These are phyloP conservation scores for Columbina picui DNA, from an alignment of 2,113 vertebrate species.

Conservation along the genomic window DNA sequence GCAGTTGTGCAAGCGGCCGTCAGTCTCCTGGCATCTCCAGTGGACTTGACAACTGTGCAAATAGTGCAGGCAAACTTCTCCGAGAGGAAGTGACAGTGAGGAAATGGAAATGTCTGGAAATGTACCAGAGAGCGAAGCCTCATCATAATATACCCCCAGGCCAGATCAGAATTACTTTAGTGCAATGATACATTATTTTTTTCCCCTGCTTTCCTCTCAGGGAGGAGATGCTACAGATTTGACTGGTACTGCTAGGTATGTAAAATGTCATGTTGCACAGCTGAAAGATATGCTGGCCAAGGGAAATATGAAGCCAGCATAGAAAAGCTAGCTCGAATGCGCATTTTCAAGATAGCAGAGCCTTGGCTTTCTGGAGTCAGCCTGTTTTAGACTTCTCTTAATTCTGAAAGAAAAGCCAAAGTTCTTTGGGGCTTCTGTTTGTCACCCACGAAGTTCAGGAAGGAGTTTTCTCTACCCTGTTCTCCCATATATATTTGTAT, in stretches of 20 bases:
- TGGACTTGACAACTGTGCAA: slow-evolving; percentile 41
- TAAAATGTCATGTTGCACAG: background rate
- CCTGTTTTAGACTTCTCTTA: background rate
- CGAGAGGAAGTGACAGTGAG: slow-evolving; percentile 51
- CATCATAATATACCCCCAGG: slow-evolving; percentile 24
- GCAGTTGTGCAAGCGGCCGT: background rate
- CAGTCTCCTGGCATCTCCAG: background rate
- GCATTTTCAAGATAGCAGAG: background rate
- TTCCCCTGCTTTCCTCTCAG: background rate
- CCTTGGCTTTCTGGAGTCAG: background rate
- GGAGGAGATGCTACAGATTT: background rate
- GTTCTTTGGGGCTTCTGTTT: background rate
- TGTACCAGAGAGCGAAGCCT: slow-evolving; percentile 29
- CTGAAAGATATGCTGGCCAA: background rate
- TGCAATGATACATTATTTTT: background rate
- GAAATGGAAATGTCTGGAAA: slow-evolving; percentile 62
- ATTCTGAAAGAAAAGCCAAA: background rate
- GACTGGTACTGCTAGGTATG: background rate
- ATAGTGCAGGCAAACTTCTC: background rate
- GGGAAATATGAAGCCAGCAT: background rate
- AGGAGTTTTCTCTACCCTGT: background rate
- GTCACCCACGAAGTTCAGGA: background rate
- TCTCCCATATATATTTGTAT: background rate
- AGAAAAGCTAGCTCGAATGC: background rate
- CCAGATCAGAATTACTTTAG: slow-evolving; percentile 58